Conservation (phyloP, 2,888 invertebrate genomes). For the Laothoe populi region DNA sequence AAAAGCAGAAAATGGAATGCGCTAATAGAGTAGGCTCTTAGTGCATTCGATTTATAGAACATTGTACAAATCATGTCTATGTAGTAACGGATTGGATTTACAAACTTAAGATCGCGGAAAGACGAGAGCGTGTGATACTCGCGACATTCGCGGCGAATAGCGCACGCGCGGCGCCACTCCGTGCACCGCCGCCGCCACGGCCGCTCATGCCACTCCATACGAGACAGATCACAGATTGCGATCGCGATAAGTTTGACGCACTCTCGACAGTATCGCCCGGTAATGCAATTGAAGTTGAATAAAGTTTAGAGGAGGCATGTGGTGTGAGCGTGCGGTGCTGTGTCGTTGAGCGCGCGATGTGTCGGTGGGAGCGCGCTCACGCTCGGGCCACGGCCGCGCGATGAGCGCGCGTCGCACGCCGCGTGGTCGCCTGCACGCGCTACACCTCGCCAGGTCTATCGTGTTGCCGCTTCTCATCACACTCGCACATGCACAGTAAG, state of each 20-base stretch:
- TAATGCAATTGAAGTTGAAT: slow-evolving; percentile 28
- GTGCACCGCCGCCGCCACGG: slow-evolving; percentile 63
- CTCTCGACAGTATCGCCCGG: slow-evolving; percentile 26
- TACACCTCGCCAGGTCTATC: slow-evolving; percentile 49
- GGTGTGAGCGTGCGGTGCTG: slow-evolving; percentile 39
- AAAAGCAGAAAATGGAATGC: not conserved
- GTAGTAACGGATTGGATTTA: slow-evolving; percentile 41
- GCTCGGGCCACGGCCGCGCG: slow-evolving; percentile 66
- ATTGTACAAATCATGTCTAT: slow-evolving; percentile 28
- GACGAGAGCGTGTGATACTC: slow-evolving; percentile 42
- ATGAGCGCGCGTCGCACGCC: slow-evolving; percentile 74
- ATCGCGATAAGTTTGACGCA: slow-evolving; percentile 48
- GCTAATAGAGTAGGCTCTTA: not conserved
- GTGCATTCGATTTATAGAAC: slow-evolving; percentile 3
- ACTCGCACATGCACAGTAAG: slow-evolving; percentile 69
- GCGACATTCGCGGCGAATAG: slow-evolving; percentile 48
- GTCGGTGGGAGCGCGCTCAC: slow-evolving; percentile 60
- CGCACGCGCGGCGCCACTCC: slow-evolving; percentile 82
- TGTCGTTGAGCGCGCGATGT: slow-evolving; percentile 70
- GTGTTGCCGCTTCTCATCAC: slow-evolving; percentile 55
- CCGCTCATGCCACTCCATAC: slow-evolving; percentile 60
- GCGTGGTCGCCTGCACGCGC: slow-evolving; percentile 54
- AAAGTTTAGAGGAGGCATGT: slow-evolving; percentile 33
- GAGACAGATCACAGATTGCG: slow-evolving; percentile 48
- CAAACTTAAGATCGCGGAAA: slow-evolving; percentile 45